A percentile compares a stretch with the other conserved stretches of the same genome.
These are phyloP conservation scores for Saxidomus purpurata DNA, from an alignment of 1,140 invertebrate species.

Conservation along the genomic window DNA sequence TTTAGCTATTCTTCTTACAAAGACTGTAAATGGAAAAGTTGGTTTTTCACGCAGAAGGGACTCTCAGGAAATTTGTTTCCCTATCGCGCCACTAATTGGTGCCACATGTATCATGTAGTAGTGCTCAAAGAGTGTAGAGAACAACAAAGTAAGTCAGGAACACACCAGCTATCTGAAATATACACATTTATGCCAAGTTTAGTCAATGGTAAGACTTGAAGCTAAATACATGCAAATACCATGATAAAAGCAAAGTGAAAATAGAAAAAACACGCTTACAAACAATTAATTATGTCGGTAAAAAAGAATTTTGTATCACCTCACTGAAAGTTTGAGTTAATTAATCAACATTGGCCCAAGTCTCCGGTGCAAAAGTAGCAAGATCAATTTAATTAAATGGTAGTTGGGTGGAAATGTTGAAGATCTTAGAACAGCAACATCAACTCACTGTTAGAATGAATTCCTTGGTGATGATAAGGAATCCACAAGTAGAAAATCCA, in stretches of 20 bases:
- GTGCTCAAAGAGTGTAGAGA: constrained; percentile 32
- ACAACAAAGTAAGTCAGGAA: constrained; percentile 38
- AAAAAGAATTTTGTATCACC: background rate
- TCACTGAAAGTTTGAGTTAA: background rate
- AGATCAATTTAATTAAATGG: background rate
- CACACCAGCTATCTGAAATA: constrained; percentile 36
- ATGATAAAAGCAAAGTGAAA: too few species aligned
- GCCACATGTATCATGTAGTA: too few species aligned
- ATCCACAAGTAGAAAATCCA: constrained; percentile 42
- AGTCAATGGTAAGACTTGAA: background rate
- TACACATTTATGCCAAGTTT: background rate
- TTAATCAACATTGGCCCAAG: background rate
- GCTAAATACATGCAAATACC: too few species aligned
- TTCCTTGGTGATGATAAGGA: constrained; percentile 56
- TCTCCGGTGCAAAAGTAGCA: background rate
- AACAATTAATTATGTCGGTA: background rate
- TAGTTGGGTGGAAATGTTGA: background rate
- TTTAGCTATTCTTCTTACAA: too few species aligned
- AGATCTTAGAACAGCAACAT: background rate
- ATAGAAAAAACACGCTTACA: too few species aligned
- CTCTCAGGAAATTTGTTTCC: too few species aligned
- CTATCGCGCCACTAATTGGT: too few species aligned
- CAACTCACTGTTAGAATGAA: constrained; percentile 56
- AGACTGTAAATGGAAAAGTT: too few species aligned
- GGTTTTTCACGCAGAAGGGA: too few species aligned